A percentile compares a stretch with the other conserved stretches of the same genome.
These are phyloP conservation scores for Kradibia gibbosae DNA, from an alignment of 1,140 invertebrate species.

Conservation along the genomic window DNA sequence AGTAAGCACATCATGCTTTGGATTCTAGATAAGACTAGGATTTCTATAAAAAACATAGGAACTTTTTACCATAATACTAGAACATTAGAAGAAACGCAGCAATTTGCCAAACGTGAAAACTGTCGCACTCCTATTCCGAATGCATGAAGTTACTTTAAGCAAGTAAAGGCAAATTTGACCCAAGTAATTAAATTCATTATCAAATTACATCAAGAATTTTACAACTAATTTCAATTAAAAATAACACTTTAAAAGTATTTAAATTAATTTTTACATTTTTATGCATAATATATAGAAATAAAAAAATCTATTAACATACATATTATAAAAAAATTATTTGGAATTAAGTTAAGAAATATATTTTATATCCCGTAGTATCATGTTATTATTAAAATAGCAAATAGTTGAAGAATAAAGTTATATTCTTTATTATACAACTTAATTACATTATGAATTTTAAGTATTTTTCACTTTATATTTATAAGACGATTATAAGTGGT, in stretches of 20 bases:
- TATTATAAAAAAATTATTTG: neutral
- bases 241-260: neutral
- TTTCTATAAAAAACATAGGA: neutral
- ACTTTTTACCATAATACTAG: neutral
- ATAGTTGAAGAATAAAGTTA: too few species aligned
- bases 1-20: neutral
- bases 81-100: conserved; percentile 2
- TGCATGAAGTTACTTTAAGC: neutral
- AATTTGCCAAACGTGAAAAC: neutral
- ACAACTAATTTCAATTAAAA: neutral
- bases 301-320: too few species aligned
- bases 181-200: conserved; percentile 2
- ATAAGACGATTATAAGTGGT: too few species aligned
- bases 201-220: neutral
- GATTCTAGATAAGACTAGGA: neutral
- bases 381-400: too few species aligned
- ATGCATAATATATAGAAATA: too few species aligned
- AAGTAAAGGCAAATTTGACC: neutral
- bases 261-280: neutral
- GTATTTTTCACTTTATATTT: too few species aligned
- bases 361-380: too few species aligned
- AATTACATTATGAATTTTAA: too few species aligned
- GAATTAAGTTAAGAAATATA: too few species aligned
- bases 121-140: conserved; percentile 11
- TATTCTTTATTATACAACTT: too few species aligned